These are phyloP conservation scores for Prionace glauca DNA, from an alignment of 2,797 vertebrate species.

Conservation along the genomic window DNA sequence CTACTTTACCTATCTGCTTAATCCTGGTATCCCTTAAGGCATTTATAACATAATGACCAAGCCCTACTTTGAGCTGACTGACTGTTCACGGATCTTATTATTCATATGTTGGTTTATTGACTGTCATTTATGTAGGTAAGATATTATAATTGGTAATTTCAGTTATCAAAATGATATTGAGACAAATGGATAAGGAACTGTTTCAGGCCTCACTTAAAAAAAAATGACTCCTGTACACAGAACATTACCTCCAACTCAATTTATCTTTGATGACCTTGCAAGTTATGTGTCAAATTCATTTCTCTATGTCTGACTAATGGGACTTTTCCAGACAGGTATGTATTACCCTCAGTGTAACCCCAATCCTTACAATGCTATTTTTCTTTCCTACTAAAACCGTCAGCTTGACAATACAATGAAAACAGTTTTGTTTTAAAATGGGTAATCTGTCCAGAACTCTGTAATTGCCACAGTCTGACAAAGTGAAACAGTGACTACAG, in stretches of 20 bases:
- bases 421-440: background rate
- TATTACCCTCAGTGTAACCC: background rate
- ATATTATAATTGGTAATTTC: background rate
- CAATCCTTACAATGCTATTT: background rate
- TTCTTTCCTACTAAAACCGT: background rate
- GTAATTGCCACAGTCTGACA: background rate
- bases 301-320: background rate
- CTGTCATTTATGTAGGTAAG: background rate
- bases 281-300: background rate
- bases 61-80: background rate
- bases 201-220: background rate
- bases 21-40: no score
- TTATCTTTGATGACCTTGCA: background rate
- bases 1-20: no score
- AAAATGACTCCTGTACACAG: background rate
- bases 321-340: background rate
- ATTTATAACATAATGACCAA: background rate
- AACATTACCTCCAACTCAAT: constrained; percentile 1
- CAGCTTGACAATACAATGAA: background rate
- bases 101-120: background rate
- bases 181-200: background rate
- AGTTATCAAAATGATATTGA: background rate
- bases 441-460: background rate
- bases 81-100: background rate
- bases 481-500: background rate